These are phyloP conservation scores for Lycophotia porphyrea DNA, from an alignment of 2,888 invertebrate genomes.

Conservation along the genomic window DNA sequence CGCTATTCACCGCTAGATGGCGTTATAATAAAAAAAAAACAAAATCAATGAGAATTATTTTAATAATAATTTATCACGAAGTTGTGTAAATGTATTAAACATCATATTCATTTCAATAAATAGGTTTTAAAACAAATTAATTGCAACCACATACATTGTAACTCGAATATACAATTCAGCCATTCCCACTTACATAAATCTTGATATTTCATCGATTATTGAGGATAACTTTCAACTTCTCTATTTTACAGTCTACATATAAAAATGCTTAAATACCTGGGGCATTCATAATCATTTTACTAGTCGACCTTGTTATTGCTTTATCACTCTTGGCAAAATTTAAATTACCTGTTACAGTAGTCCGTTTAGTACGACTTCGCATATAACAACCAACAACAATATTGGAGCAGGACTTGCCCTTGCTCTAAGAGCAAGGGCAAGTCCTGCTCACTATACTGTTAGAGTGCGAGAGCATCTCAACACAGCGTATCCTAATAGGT, in stretches of 20 bases:
- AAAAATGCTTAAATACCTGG: slow-evolving; percentile 6
- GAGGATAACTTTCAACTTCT: slow-evolving; percentile 3
- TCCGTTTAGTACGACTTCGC: too few relatives aligned
- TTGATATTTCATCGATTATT: neutral
- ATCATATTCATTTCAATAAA: slow-evolving; percentile 50
- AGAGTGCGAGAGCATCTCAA: slow-evolving; percentile 15
- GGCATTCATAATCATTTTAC: neutral
- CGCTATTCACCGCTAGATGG: slow-evolving; percentile 22
- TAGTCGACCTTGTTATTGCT: neutral
- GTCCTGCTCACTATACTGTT: too few relatives aligned
- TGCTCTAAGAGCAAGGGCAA: too few relatives aligned
- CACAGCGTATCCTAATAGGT: slow-evolving; percentile 6
- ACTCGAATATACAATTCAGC: neutral
- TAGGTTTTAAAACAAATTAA: slow-evolving; percentile 25
- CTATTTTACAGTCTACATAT: neutral
- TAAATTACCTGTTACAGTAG: neutral
- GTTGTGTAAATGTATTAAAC: slow-evolving; percentile 28
- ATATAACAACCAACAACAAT: too few relatives aligned
- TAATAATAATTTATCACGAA: slow-evolving; percentile 57
- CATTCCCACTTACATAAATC: neutral
- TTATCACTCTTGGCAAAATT: neutral
- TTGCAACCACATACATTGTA: slow-evolving; percentile 27
- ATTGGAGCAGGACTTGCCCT: too few relatives aligned
- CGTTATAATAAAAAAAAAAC: slow-evolving; percentile 30
- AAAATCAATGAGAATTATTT: slow-evolving; percentile 35